These are phyloP conservation scores for Oriolus oriolus DNA, from an alignment of 2,113 vertebrate species.

Conservation along the genomic window DNA sequence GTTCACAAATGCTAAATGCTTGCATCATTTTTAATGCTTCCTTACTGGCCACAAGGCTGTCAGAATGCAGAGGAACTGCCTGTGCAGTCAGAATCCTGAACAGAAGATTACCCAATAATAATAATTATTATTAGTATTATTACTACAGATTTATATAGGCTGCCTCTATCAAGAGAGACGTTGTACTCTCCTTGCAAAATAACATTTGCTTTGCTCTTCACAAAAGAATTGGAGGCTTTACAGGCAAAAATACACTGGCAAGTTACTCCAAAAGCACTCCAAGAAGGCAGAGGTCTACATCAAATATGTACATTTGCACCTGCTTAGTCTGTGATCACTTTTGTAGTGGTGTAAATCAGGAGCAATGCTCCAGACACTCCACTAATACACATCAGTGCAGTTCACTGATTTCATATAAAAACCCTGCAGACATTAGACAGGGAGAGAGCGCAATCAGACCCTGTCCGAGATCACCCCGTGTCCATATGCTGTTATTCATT, in stretches of 20 bases:
- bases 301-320: not conserved
- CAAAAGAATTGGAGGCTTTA: not conserved
- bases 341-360: not conserved
- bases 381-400: not conserved
- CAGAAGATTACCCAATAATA: conserved; percentile 18
- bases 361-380: not conserved
- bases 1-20: conserved; percentile 58
- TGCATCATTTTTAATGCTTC: conserved; percentile 35
- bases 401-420: not conserved
- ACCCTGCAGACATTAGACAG: not conserved
- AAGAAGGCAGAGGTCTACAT: not conserved
- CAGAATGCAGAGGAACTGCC: conserved; percentile 29
- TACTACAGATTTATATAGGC: not conserved
- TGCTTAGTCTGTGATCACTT: not conserved
- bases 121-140: conserved; percentile 16
- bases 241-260: not conserved
- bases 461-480: not conserved
- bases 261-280: not conserved
- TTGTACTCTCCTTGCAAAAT: not conserved
- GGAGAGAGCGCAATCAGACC: not conserved
- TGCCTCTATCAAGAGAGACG: not conserved
- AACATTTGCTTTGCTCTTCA: conserved; percentile 17
- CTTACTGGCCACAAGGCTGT: conserved; percentile 13
- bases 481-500: conserved; percentile 21
- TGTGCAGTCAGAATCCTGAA: not conserved